These are phyloP conservation scores for Marasmarcha lunaedactyla DNA, from an alignment of 2,888 invertebrate genomes.

Conservation along the genomic window DNA sequence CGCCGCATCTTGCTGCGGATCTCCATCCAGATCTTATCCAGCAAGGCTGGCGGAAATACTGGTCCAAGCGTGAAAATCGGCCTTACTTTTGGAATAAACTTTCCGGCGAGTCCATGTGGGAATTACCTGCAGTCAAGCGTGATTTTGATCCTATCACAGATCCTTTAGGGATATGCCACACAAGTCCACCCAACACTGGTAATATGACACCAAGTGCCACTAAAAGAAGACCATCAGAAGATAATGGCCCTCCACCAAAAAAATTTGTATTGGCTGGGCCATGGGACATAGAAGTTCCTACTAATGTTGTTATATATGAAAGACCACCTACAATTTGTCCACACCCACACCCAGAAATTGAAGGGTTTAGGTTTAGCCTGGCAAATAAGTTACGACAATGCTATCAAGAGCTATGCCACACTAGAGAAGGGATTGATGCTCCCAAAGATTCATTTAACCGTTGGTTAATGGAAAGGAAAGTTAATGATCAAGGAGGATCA, in stretches of 20 bases:
- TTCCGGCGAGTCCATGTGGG: conserved; percentile 97
- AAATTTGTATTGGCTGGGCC: conserved; percentile 91
- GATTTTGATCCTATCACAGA: conserved; percentile 93
- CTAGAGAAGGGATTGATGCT: conserved; percentile 92
- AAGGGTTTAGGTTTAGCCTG: conserved; percentile 85
- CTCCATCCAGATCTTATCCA: conserved; percentile 70
- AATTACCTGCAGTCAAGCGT: conserved; percentile 85
- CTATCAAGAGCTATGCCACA: conserved; percentile 94
- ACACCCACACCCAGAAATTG: conserved; percentile 95
- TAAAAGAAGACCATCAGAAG: conserved; percentile 85
- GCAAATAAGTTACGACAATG: conserved; percentile 88
- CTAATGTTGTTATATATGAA: conserved; percentile 92
- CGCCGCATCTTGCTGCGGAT: conserved; percentile 55
- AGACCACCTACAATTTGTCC: conserved; percentile 85
- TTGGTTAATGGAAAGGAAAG: conserved; percentile 96
- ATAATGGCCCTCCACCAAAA: conserved; percentile 83
- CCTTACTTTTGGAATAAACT: conserved; percentile 97
- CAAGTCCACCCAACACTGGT: conserved; percentile 49
- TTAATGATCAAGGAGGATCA: conserved; percentile 85
- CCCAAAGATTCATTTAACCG: conserved; percentile 96
- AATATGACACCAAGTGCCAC: conserved; percentile 69
- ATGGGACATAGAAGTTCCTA: conserved; percentile 94
- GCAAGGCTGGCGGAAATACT: conserved; percentile 96
- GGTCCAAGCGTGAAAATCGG: conserved; percentile 95
- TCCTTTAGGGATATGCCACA: conserved; percentile 84